These are phyloP conservation scores for Drosophila aldrichi DNA, from an alignment of 2,888 invertebrate genomes.

Conservation along the genomic window DNA sequence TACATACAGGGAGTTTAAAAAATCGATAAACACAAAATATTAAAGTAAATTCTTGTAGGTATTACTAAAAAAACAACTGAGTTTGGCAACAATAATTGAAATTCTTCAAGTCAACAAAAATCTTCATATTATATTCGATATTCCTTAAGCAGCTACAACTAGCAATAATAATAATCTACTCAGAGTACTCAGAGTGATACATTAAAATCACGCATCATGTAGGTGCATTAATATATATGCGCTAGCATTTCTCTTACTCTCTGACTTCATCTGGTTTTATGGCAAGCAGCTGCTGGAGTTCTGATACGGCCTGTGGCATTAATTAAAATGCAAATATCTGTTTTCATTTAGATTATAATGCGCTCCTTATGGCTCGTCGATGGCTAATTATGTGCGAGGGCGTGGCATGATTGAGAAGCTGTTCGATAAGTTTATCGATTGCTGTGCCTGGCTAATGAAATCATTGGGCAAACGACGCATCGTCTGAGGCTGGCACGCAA, in stretches of 20 bases:
- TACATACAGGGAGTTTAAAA: not conserved
- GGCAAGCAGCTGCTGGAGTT: constrained; percentile 22
- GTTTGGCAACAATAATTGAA: too few relatives aligned
- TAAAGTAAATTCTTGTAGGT: not conserved
- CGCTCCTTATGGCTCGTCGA: constrained; percentile 25
- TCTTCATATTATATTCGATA: not conserved
- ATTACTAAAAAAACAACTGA: too few relatives aligned
- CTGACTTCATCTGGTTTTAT: too few relatives aligned
- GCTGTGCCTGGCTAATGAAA: constrained; percentile 66
- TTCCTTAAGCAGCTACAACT: not conserved
- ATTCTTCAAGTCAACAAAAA: too few relatives aligned
- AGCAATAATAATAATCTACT: not conserved
- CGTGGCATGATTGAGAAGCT: constrained; percentile 43
- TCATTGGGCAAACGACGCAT: constrained; percentile 61
- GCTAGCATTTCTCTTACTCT: constrained; percentile 21
- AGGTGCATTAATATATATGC: not conserved
- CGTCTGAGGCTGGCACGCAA: constrained; percentile 41
- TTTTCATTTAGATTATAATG: constrained; percentile 60
- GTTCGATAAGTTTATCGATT: constrained; percentile 55
- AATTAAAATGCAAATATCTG: constrained; percentile 57
- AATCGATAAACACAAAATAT: not conserved
- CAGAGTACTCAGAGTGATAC: not conserved
- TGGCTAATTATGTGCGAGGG: constrained; percentile 48
- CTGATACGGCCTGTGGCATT: constrained; percentile 34
- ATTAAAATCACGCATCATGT: not conserved